These are phyloP conservation scores for Apotomis capreana DNA, from an alignment of 2,888 invertebrate species.

Conservation along the genomic window DNA sequence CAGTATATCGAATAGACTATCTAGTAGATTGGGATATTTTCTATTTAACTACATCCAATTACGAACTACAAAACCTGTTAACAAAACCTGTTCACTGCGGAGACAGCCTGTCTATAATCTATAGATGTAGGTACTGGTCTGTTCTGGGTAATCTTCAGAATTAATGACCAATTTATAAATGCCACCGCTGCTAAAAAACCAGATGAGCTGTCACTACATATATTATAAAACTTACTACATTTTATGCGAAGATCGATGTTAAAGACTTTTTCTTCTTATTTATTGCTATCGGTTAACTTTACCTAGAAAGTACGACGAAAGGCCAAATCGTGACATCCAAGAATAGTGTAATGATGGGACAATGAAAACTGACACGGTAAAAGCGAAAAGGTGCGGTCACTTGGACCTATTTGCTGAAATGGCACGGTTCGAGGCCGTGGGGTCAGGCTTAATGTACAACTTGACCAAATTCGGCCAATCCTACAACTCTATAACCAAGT, in stretches of 20 bases:
- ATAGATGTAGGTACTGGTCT: neutral
- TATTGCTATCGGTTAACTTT: neutral
- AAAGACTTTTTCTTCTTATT: neutral
- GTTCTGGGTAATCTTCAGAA: conserved; percentile 18
- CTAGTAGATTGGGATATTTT: neutral
- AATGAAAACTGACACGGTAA: conserved; percentile 54
- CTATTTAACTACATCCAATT: conserved; percentile 29
- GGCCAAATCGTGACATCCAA: conserved; percentile 34
- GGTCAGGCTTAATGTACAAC: conserved; percentile 57
- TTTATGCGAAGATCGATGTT: too few species aligned
- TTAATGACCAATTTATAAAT: conserved; percentile 23
- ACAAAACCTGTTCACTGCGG: conserved; percentile 28
- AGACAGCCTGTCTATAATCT: conserved; percentile 25
- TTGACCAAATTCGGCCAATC: conserved; percentile 42
- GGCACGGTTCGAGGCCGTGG: conserved; percentile 62
- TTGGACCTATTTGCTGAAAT: conserved; percentile 60
- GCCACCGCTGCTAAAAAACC: conserved; percentile 5
- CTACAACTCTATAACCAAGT: conserved; percentile 13
- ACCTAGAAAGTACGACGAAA: conserved; percentile 3
- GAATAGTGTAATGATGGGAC: conserved; percentile 45
- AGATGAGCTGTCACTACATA: neutral
- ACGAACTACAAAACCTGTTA: conserved; percentile 28
- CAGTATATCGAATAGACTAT: neutral
- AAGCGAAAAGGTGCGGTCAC: conserved; percentile 63
- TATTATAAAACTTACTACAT: too few species aligned